Conservation (phyloP, 2,888 invertebrate species). For the Prenolepis imparis region DNA sequence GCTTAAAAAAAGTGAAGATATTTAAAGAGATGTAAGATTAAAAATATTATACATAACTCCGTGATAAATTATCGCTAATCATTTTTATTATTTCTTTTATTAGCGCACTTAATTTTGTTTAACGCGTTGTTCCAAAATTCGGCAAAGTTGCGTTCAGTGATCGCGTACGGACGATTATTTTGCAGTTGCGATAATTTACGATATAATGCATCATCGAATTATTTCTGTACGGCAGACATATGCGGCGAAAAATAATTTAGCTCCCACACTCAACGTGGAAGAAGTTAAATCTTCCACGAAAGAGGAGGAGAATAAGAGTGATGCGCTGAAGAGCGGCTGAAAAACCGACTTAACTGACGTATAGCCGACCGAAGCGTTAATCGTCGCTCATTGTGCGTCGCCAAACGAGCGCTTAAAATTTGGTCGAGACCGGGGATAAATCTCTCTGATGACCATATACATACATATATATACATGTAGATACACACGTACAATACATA, state of each 20-base stretch:
- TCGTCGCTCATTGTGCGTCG: conserved; percentile 59
- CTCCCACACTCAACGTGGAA: conserved; percentile 11
- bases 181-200: neutral
- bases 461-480: conserved; percentile 2
- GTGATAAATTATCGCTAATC: neutral
- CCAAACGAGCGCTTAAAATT: conserved; percentile 59
- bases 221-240: neutral
- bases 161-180: no score
- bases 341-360: conserved; percentile 39
- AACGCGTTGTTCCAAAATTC: neutral
- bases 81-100: neutral
- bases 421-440: conserved; percentile 52
- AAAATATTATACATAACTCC: neutral
- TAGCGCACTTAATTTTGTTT: neutral
- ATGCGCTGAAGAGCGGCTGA: conserved; percentile 8
- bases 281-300: conserved; percentile 5
- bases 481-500: neutral
- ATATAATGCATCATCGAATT: neutral
- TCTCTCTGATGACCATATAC: conserved; percentile 50
- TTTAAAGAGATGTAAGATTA: neutral
- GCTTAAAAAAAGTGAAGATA: neutral
- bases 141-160: neutral
- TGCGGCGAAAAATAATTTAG: conserved; percentile 23
- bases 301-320: neutral
- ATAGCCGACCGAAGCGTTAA: conserved; percentile 57